These are phyloP conservation scores for Dryobota labecula DNA, from an alignment of 2,888 invertebrate genomes.

Conservation along the genomic window DNA sequence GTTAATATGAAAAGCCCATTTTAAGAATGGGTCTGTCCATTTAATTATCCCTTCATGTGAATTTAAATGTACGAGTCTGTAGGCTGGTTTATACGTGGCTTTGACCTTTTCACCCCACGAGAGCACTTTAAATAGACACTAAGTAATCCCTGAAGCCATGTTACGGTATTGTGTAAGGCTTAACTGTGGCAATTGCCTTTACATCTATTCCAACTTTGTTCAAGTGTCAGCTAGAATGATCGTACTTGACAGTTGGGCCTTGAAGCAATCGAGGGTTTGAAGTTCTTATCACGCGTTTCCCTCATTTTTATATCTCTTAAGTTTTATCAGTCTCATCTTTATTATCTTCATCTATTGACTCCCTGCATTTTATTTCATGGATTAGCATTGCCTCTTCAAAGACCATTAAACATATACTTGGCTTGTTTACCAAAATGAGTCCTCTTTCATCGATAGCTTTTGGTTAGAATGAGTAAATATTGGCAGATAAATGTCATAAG, in stretches of 20 bases:
- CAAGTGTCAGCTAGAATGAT: constrained; percentile 2
- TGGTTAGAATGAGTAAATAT: background rate
- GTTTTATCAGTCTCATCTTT: background rate
- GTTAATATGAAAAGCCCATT: constrained; percentile 4
- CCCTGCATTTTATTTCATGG: background rate
- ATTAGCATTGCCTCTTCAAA: background rate
- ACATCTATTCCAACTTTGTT: constrained; percentile 6
- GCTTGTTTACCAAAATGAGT: no score
- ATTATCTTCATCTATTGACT: background rate
- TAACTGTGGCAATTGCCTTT: constrained; percentile 28
- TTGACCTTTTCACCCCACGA: constrained; percentile 32
- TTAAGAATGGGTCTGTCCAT: background rate
- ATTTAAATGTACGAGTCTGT: constrained; percentile 19
- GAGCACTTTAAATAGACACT: constrained; percentile 27
- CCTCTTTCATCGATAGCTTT: background rate
- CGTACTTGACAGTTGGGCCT: background rate
- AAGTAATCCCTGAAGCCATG: constrained; percentile 49
- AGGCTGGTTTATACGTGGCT: constrained; percentile 2
- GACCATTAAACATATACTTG: background rate
- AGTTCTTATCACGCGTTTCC: background rate
- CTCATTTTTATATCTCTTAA: background rate
- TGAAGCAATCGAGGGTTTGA: background rate
- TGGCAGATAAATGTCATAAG: background rate
- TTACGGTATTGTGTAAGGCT: constrained; percentile 17
- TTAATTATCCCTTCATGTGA: constrained; percentile 2